Base-by-base conservation (phyloP, 2,113 vertebrate genomes). In the Motacilla tschutschensis region DNA sequence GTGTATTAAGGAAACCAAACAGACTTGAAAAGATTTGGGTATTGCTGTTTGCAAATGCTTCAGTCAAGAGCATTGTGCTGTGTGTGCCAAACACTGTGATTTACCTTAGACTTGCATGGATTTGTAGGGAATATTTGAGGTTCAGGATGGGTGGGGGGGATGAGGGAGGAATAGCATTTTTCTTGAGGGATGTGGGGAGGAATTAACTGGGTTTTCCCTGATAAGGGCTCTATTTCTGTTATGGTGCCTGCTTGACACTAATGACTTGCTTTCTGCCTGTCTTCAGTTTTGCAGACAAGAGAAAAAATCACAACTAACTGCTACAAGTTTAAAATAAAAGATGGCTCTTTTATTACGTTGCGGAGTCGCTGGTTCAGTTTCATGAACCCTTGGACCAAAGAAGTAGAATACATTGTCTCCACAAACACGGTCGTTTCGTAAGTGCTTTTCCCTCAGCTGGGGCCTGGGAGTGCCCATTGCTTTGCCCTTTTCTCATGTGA, bases 381-480 rank as follows among this genome's bases (percentile, higher is more conserved):
- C 97, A 99, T 99, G 98, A 99, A 99, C 97, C 99, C 99, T 79
- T 99, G 99, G 99, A 99, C 99, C 98, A 99, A 99, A 98, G 99
- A 99, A 96, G 99, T 99, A 97, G 99, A 99, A 95, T 99, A 99
- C 95, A 99, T 99, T 36, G 99, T 99, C 90, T 99, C 99, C 81
- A 99, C 99, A 57, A 99, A 99, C 96, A 99, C 99, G 0, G 98
- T 99, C 0, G 98, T 99, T 77, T 98, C 98, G 99, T 99, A 97
- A 99, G 99, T 98, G 85, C 74, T 75, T 24, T 67, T 38, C 35
- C n/a, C 83, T 4, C 59, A 11, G 64, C 57, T 40, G 46, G 47
- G 7, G 28, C 58, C 17, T 26, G 51, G 54, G 16, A 41, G 28
- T 25, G n/a, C 55, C 36, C 13, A 8, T 19, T 44, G 80, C 54